Evolutionary conservation across 2,888 invertebrate genomes (phyloP), one percentile per base, ranked within the genome.

Genomic region (Cephonodes hylas): DNA sequence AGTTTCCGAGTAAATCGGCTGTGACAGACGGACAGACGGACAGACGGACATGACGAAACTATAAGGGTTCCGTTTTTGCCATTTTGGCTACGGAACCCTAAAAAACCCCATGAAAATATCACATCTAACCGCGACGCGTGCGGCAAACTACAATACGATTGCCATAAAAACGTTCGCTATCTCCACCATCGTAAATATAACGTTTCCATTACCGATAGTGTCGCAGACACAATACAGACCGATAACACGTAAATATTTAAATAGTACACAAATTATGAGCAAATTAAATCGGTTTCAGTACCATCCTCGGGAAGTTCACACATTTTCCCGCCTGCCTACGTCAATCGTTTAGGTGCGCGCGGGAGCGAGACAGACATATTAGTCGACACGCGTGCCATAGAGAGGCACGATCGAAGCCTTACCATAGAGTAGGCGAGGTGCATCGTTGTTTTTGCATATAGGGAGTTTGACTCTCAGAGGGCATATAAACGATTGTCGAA

Each of bases 271-370:
- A 53, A 53, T 18, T 53, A 53, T 53, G 42, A 60, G 22, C 38
- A 57, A 61, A 60, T 56, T 42, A 60, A 63, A 61, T 65, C 66
- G 67, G 61, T 68, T 60, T 70, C 63, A 68, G 66, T 71, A 69
- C 70, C 73, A 77, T 74, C 81, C 80, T 80, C 77, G 76, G 77
- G 72, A 68, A 75, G 73, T 76, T 70, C 70, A 70, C 73, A 74
- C 75, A 79, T 79, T 84, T 83, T 81, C 81, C 81, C 80, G 78
- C 76, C 77, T 74, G 74, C 78, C 75, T 79, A 76, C 78, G 78
- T 81, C 82, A 80, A 76, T 76, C 75, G 77, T 76, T 81, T 78
- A 75, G 76, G 77, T 76, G 73, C 73, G 74, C 60, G 77, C 63
- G 67, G 22, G 74, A 84, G 64, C 10, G 76, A 73, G 78, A 82